Percentiles rank a stretch among this genome's conserved stretches.
Conservation (phyloP, 1,140 invertebrate genomes). For the Saccostrea cuccullata region DNA sequence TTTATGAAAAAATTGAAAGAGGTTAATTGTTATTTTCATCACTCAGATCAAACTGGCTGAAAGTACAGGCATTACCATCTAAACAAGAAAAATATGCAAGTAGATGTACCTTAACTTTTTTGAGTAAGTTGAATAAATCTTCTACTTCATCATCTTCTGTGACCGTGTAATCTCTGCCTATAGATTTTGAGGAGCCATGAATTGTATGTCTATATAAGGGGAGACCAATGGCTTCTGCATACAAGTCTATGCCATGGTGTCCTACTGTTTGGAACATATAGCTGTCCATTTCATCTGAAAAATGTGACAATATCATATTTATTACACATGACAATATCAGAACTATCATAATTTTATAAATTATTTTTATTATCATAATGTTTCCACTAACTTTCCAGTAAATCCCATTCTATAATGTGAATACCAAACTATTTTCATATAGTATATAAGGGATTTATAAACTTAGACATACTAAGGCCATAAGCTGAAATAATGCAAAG, state of each 20-base stretch:
- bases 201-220: slow-evolving; percentile 92
- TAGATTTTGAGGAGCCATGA: slow-evolving; percentile 87
- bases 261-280: slow-evolving; percentile 99
- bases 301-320: neutral
- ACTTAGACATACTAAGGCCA: too few species aligned
- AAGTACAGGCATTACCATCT: too few species aligned
- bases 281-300: slow-evolving; percentile 95
- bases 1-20: neutral
- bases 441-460: too few species aligned
- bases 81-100: neutral
- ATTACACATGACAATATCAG: too few species aligned
- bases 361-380: too few species aligned
- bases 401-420: neutral
- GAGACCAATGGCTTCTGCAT: slow-evolving; percentile 95
- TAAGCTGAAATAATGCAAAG: too few species aligned
- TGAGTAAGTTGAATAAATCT: slow-evolving; percentile 93
- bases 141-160: slow-evolving; percentile 98
- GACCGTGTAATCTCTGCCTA: slow-evolving; percentile 87
- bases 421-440: too few species aligned
- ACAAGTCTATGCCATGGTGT: slow-evolving; percentile 93
- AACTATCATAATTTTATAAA: too few species aligned
- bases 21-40: too few species aligned
- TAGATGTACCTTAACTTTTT: slow-evolving; percentile 87
- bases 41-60: too few species aligned
- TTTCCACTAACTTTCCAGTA: neutral